These are phyloP conservation scores for Leucoma salicis DNA, from an alignment of 2,888 invertebrate species.

Conservation along the genomic window DNA sequence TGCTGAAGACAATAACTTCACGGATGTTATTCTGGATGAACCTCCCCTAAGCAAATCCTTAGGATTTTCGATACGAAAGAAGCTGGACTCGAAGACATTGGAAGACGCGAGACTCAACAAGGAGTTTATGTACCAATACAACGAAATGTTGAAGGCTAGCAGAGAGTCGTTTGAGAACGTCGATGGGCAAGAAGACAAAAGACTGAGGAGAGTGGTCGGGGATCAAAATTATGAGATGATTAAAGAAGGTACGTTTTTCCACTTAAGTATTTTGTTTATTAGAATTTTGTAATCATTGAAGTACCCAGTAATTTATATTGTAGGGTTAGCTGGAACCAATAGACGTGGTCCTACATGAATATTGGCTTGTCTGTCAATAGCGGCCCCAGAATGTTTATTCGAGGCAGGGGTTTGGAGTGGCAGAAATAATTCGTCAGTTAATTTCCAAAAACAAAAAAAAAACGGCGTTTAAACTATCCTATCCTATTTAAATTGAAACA, in stretches of 20 bases:
- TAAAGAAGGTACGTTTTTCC: slow-evolving; percentile 38
- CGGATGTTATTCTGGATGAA: slow-evolving; percentile 12
- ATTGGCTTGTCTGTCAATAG: too few relatives aligned
- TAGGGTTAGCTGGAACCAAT: too few relatives aligned
- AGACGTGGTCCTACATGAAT: too few relatives aligned
- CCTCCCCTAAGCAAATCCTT: slow-evolving; percentile 48
- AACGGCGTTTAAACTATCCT: too few relatives aligned
- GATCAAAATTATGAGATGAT: slow-evolving; percentile 37
- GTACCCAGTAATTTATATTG: too few relatives aligned
- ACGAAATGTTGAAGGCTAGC: slow-evolving; percentile 51
- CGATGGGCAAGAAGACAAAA: slow-evolving; percentile 31
- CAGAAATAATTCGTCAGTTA: too few relatives aligned
- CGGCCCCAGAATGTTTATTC: too few relatives aligned
- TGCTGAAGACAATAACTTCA: background rate
- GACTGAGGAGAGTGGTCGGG: slow-evolving; percentile 36
- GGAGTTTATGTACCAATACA: slow-evolving; percentile 49
- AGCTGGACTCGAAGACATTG: slow-evolving; percentile 26
- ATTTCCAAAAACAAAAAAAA: too few relatives aligned
- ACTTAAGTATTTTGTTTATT: background rate
- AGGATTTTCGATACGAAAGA: slow-evolving; percentile 39
- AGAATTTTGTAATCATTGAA: too few relatives aligned
- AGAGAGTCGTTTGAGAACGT: slow-evolving; percentile 44
- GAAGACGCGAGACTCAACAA: slow-evolving; percentile 38
- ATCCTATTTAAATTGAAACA: too few relatives aligned
- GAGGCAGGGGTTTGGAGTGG: too few relatives aligned